Conservation (phyloP, 2,888 invertebrate genomes). For the Lacanobia wlatinum region DNA sequence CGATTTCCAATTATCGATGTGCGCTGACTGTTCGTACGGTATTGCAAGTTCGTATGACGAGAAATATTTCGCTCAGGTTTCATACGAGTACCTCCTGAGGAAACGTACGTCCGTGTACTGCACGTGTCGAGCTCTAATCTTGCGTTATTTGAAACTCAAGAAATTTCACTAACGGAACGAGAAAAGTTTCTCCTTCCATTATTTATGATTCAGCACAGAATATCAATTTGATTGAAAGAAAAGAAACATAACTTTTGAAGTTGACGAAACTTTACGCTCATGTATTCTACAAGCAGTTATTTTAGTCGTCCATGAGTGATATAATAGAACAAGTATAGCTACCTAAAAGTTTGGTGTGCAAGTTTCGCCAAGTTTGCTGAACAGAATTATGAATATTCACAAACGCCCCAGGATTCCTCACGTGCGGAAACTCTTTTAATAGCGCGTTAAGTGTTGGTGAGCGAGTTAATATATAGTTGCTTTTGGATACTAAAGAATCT, state of each 20-base stretch:
- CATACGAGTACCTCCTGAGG: conserved; percentile 63
- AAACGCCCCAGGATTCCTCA: conserved; percentile 78
- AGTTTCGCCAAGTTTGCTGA: conserved; percentile 76
- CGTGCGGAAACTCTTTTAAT: conserved; percentile 78
- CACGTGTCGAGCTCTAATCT: conserved; percentile 73
- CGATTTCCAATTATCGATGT: conserved; percentile 83
- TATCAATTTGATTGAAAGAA: conserved; percentile 67
- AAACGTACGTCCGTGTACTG: conserved; percentile 63
- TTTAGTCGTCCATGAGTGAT: conserved; percentile 68
- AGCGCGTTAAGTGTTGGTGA: conserved; percentile 75
- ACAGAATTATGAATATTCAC: conserved; percentile 84
- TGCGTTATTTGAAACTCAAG: conserved; percentile 71
- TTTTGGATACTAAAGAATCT: conserved; percentile 48
- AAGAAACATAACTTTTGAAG: conserved; percentile 62
- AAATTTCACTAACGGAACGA: conserved; percentile 66
- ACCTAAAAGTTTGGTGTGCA: conserved; percentile 73
- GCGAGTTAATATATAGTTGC: conserved; percentile 51
- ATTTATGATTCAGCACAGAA: conserved; percentile 56
- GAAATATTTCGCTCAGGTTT: conserved; percentile 76
- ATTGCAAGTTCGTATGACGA: conserved; percentile 75
- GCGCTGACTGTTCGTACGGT: conserved; percentile 72
- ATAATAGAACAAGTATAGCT: conserved; percentile 67
- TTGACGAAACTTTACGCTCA: conserved; percentile 56
- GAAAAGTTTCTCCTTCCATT: conserved; percentile 66
- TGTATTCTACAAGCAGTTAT: conserved; percentile 66